Conservation (phyloP, 2,113 vertebrate genomes). For the Zootoca vivipara region DNA sequence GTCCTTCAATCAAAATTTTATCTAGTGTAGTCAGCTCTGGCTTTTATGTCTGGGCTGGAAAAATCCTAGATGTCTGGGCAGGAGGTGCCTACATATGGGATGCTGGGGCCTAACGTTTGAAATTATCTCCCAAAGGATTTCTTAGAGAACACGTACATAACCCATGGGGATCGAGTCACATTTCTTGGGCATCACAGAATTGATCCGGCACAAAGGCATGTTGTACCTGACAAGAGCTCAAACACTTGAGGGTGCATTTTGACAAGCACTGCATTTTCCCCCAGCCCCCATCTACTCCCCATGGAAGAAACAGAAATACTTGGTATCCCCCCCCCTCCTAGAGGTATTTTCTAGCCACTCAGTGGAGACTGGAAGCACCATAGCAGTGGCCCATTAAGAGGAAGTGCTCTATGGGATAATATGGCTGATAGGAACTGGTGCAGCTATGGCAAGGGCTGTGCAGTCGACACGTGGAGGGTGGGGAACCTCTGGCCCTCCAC, state of each 20-base stretch:
- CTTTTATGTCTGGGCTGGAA: conserved; percentile 9
- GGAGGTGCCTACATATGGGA: background rate
- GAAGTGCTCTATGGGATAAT: background rate
- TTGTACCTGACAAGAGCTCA: background rate
- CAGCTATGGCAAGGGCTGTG: background rate
- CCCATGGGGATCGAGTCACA: background rate
- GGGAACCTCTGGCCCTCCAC: background rate
- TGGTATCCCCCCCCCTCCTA: too few species aligned
- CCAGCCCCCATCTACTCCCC: background rate
- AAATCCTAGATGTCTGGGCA: background rate
- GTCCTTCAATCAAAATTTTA: conserved; percentile 30
- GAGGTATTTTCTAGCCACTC: background rate
- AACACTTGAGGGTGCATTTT: background rate
- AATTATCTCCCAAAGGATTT: background rate
- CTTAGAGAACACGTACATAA: background rate
- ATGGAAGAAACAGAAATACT: background rate
- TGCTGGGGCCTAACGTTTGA: background rate
- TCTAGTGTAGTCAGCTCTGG: background rate
- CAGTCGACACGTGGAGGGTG: background rate
- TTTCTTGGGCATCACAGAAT: background rate
- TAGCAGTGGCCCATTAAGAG: background rate
- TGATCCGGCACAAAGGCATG: background rate
- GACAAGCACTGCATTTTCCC: background rate
- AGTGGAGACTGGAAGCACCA: background rate
- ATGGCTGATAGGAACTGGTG: too few species aligned